Conservation (phyloP, 1,140 invertebrate species). For the Araneus ventricosus region DNA sequence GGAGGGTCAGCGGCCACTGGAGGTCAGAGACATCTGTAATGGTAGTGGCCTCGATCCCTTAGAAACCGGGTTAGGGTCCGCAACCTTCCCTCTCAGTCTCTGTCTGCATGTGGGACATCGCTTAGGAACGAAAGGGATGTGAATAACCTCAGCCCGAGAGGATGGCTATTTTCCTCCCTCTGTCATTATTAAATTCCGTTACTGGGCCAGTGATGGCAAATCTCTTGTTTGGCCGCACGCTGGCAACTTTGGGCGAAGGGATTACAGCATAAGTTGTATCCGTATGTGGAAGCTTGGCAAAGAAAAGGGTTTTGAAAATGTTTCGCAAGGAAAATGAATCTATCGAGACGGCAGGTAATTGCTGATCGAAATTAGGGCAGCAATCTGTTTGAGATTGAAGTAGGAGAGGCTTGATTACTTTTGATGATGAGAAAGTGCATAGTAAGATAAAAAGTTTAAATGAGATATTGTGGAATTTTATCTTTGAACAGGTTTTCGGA, state of each 20-base stretch:
- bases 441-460: not conserved
- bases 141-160: slow-evolving; percentile 64
- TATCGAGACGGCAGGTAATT: not conserved
- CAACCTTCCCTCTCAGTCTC: slow-evolving; percentile 70
- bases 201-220: slow-evolving; percentile 51
- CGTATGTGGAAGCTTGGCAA: not conserved
- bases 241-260: not conserved
- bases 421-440: not conserved
- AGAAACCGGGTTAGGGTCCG: slow-evolving; percentile 72
- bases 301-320: not conserved
- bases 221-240: slow-evolving; percentile 1
- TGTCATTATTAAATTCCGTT: slow-evolving; percentile 43
- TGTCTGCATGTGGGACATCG: slow-evolving; percentile 62
- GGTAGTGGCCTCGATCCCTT: slow-evolving; percentile 73
- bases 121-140: slow-evolving; percentile 72
- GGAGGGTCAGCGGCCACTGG: slow-evolving; percentile 71
- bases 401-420: not conserved
- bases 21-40: slow-evolving; percentile 74
- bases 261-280: slow-evolving; percentile 13
- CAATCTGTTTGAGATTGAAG: not conserved
- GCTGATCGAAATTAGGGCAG: not conserved
- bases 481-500: not conserved
- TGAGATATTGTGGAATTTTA: not conserved
- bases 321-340: not conserved
- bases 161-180: slow-evolving; percentile 32